Evolutionary conservation across 2,888 invertebrate genomes (phyloP), one percentile per base, ranked within the genome.

Genomic region (Ophraella communa): DNA sequence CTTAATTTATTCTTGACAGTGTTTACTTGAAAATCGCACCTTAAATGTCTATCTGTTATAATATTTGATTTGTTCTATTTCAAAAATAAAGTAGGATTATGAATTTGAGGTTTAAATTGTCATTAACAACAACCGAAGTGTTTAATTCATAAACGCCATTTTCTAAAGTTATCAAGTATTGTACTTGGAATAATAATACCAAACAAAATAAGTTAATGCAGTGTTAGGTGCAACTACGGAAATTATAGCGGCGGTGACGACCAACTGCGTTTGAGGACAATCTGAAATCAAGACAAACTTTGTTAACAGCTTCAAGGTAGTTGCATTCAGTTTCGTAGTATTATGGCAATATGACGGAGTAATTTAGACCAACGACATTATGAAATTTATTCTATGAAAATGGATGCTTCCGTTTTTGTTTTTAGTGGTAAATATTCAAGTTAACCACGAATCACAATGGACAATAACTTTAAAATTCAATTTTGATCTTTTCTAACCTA

Each of bases 291-390:
- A 39, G 39, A 23, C 59, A 59, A 59, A 51, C 49, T 51, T 51
- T 51, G 51, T 59, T 51, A 59, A 59, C 35, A 42, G 59, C 51
- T 39, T 20, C 42, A 7, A 17, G 27, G 51, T 17, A 39, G 51
- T 24, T 59, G 59, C 42, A 51, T 49, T 23, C 35, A 21, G 51
- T 51, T 49, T 51, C 8, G 10, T 2, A 27, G 51, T 23, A 42
- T 51, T 39, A 4, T 56, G 24, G 47, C 49, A 51, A 51, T 39
- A 39, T 39, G 20, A 42, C 17, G n/a, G 44, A 3, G 18, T 44
- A 42, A 44, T 56, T 24, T n/a, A 11, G 1, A 42, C 24, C 2
- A 1, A 8, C 27, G 20, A 10, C 30, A 56, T 56, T 30, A 39
- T 39, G 1, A 39, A 17, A 39, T 39, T 39, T 17, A 11, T n/a